phyloP scores from a whole-genome alignment of 2,888 invertebrate genomes.

The Alentia gelatinosa region DNA sequence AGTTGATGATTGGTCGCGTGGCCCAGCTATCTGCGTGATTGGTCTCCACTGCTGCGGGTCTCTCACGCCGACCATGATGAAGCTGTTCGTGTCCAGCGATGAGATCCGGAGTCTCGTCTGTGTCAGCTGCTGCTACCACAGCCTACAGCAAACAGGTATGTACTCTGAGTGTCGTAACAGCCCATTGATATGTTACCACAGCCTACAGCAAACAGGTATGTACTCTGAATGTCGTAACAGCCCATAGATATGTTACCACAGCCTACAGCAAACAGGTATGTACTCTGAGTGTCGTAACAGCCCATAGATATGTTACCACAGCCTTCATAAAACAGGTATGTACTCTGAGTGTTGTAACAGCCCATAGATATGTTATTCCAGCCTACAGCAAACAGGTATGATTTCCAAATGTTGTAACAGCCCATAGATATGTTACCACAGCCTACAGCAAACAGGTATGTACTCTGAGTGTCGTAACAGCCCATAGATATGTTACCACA shows the following conservation, averaged over 20 bases:
- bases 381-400: too few species aligned
- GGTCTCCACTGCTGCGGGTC: constrained; percentile 80
- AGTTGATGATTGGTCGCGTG: background rate
- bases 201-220: constrained; percentile 71
- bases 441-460: too few species aligned
- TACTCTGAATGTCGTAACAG: too few species aligned
- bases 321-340: constrained; percentile 71
- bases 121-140: constrained; percentile 79
- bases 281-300: too few species aligned
- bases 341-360: too few species aligned
- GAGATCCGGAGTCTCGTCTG: constrained; percentile 70
- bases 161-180: too few species aligned
- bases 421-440: too few species aligned
- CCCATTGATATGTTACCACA: constrained; percentile 80
- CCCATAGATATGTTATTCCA: too few species aligned
- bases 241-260: constrained; percentile 80
- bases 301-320: constrained; percentile 80
- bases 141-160: constrained; percentile 71
- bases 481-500: too few species aligned
- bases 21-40: constrained; percentile 70
- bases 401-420: too few species aligned
- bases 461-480: too few species aligned
- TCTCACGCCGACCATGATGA: constrained; percentile 75
- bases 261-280: constrained; percentile 71
- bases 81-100: constrained; percentile 66